Evolutionary conservation across 2,797 vertebrate species (phyloP).

Genomic region (Coreius guichenoti): DNA sequence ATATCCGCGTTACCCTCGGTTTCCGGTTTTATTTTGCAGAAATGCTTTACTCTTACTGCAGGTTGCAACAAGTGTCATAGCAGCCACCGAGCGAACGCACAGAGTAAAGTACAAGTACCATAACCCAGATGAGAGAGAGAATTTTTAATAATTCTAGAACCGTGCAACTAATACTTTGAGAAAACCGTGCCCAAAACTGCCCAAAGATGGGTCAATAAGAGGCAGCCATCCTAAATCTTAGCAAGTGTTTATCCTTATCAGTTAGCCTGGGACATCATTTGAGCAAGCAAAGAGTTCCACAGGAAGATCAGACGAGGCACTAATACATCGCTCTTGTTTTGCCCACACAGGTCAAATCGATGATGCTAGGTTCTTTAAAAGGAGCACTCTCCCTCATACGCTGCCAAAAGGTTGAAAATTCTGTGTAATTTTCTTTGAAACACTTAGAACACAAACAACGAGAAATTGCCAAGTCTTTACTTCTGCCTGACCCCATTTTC

Average conservation of each 20-base stretch:
- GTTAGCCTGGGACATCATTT: conserved; percentile 76
- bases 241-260: conserved; percentile 65
- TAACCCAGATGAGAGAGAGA: neutral
- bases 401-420: conserved; percentile 77
- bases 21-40: too few species aligned
- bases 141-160: conserved; percentile 19
- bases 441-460: conserved; percentile 65
- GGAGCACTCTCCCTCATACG: conserved; percentile 72
- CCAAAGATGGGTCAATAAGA: conserved; percentile 73
- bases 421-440: conserved; percentile 76
- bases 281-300: conserved; percentile 70
- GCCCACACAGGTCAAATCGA: conserved; percentile 81
- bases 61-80: too few species aligned
- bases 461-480: conserved; percentile 67
- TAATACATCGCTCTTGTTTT: conserved; percentile 76
- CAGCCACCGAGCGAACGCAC: too few species aligned
- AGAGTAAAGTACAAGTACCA: too few species aligned
- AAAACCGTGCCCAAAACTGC: neutral
- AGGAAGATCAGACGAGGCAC: conserved; percentile 71
- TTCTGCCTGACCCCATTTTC: conserved; percentile 60
- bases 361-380: conserved; percentile 72
- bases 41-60: too few species aligned
- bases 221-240: conserved; percentile 46
- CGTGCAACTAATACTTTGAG: neutral
- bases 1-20: too few species aligned